These are phyloP conservation scores for Achlya flavicornis DNA, from an alignment of 2,888 invertebrate species.

Conservation along the genomic window DNA sequence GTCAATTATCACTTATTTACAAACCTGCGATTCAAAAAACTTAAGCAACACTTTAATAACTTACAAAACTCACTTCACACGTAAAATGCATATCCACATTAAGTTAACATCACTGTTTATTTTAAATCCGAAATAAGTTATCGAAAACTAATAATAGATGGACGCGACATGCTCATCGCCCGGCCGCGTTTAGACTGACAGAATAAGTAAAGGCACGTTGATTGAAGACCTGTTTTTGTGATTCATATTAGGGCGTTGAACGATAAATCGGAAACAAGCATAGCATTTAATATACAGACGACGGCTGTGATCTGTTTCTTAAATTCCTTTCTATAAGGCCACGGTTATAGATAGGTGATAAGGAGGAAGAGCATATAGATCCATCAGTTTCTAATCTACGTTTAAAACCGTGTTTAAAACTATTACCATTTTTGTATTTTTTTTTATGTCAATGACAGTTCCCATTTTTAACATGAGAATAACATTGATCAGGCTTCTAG, in stretches of 20 bases:
- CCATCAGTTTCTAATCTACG: too few relatives aligned
- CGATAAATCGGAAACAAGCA: background rate
- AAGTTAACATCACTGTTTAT: background rate
- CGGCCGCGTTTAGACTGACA: background rate
- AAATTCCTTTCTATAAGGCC: too few relatives aligned
- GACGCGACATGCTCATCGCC: background rate
- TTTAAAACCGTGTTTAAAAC: too few relatives aligned
- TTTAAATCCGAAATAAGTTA: background rate
- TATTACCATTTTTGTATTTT: too few relatives aligned
- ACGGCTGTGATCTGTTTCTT: too few relatives aligned
- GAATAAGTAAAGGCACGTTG: background rate
- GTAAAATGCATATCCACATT: background rate
- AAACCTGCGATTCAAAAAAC: background rate
- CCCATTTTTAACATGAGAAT: too few relatives aligned
- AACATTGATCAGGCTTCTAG: too few relatives aligned
- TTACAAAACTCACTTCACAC: background rate
- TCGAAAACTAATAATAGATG: background rate
- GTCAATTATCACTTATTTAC: background rate
- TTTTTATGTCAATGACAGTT: too few relatives aligned
- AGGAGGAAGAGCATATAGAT: too few relatives aligned
- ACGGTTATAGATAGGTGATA: too few relatives aligned
- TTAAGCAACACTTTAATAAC: background rate
- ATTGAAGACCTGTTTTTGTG: background rate
- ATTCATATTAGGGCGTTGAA: background rate
- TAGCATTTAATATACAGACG: background rate